A percentile compares a stretch with the other conserved stretches of the same genome.
Conservation (phyloP, 2,888 invertebrate species). For the Branchipolynoe longqiensis region DNA sequence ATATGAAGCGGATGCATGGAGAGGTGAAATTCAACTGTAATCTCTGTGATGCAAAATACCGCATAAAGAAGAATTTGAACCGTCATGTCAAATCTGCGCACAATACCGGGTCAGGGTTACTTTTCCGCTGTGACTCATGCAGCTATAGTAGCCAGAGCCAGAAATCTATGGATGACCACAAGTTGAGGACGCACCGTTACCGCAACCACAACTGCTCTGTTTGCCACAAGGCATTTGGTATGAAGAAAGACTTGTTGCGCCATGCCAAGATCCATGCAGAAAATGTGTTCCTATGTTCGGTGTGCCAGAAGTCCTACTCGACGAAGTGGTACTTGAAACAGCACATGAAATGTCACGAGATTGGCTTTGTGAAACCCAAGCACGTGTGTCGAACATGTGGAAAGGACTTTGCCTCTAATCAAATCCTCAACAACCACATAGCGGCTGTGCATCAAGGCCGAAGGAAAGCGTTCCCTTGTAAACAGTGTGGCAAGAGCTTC, state of each 20-base stretch:
- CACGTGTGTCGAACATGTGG: background rate
- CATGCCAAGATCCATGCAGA: slow-evolving; percentile 7
- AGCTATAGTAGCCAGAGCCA: slow-evolving; percentile 18
- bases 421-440: slow-evolving; percentile 29
- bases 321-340: slow-evolving; percentile 32
- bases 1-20: slow-evolving; percentile 20
- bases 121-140: slow-evolving; percentile 13
- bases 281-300: background rate
- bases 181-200: background rate
- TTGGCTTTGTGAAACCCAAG: slow-evolving; percentile 3
- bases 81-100: slow-evolving; percentile 10
- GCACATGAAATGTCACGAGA: slow-evolving; percentile 26
- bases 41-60: slow-evolving; percentile 33
- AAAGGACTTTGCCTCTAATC: slow-evolving; percentile 10
- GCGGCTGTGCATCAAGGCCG: background rate
- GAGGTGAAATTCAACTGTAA: slow-evolving; percentile 26
- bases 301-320: slow-evolving; percentile 31
- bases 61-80: slow-evolving; percentile 29
- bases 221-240: slow-evolving; percentile 19
- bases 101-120: background rate
- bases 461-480: background rate
- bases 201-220: background rate
- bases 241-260: slow-evolving; percentile 2
- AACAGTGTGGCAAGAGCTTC: slow-evolving; percentile 17
- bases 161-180: slow-evolving; percentile 31